Conservation (phyloP, 2,113 vertebrate species). For the Pogona vitticeps region DNA sequence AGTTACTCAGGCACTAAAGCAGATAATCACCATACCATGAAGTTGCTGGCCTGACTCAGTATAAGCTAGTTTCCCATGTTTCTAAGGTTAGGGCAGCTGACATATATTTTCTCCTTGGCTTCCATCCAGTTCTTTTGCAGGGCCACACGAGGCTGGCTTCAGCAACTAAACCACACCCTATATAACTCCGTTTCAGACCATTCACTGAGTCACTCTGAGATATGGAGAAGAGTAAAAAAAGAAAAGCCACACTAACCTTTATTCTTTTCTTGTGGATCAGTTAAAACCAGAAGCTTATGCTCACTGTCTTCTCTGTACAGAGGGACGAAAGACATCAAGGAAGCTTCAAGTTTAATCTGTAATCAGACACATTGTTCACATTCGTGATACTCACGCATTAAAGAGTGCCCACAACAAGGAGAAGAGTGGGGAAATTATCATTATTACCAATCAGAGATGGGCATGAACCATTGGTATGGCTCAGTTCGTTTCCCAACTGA, state of each 20-base stretch:
- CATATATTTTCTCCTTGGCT: not conserved
- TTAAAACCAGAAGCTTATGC: slow-evolving; percentile 73
- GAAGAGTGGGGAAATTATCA: not conserved
- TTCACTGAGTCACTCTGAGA: not conserved
- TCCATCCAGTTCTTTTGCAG: not conserved
- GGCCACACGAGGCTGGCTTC: not conserved
- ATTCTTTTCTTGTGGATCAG: slow-evolving; percentile 73
- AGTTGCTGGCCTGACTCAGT: no score
- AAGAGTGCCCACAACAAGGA: not conserved
- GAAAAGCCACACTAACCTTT: slow-evolving; percentile 69
- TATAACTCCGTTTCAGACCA: not conserved
- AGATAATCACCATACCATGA: no score
- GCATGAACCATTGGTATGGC: no score
- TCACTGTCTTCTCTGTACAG: slow-evolving; percentile 69
- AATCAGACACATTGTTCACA: slow-evolving; percentile 40
- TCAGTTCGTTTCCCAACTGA: no score
- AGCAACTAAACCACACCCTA: not conserved
- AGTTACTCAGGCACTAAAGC: no score
- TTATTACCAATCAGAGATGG: not conserved
- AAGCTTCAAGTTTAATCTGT: slow-evolving; percentile 74
- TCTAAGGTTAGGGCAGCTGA: not conserved
- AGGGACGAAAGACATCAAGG: slow-evolving; percentile 65
- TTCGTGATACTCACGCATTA: not conserved
- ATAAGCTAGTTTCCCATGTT: not conserved
- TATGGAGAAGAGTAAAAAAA: not conserved